Evolutionary conservation across 2,113 vertebrate genomes (phyloP).

Genomic region (Myrmophylax atrothorax): DNA sequence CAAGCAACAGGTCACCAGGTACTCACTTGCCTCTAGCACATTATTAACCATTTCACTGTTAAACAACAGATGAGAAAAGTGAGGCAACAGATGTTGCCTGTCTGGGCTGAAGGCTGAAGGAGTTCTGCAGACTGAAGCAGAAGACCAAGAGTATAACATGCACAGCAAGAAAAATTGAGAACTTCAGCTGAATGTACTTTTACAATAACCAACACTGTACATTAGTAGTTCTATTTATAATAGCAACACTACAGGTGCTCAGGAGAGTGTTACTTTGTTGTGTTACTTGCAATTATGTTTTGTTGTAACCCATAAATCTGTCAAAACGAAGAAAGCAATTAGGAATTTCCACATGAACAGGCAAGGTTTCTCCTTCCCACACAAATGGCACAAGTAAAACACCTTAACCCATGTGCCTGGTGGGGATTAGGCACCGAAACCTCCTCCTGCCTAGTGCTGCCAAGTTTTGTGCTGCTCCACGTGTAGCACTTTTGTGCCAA

Average conservation of each 20-base stretch:
- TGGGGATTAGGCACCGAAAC: neutral
- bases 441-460: constrained; percentile 11
- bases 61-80: neutral
- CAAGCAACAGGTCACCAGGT: neutral
- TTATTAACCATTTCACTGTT: neutral
- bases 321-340: constrained; percentile 55
- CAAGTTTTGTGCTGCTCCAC: constrained; percentile 24
- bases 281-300: constrained; percentile 36
- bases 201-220: neutral
- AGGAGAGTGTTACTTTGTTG: neutral
- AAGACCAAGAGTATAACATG: neutral
- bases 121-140: neutral
- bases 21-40: neutral
- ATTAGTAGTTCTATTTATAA: neutral
- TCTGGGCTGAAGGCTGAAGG: neutral
- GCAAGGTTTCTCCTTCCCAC: constrained; percentile 39
- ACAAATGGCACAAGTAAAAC: neutral
- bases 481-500: constrained; percentile 1
- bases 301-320: constrained; percentile 15
- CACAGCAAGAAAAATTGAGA: neutral
- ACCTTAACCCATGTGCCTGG: constrained; percentile 5
- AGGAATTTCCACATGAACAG: constrained; percentile 41
- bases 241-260: constrained; percentile 27
- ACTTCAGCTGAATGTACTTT: neutral
- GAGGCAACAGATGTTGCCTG: neutral